Percentiles rank a stretch among this genome's conserved stretches.
Evolutionary conservation across 2,797 vertebrate species (phyloP).

Genomic region (Momotus momota): DNA sequence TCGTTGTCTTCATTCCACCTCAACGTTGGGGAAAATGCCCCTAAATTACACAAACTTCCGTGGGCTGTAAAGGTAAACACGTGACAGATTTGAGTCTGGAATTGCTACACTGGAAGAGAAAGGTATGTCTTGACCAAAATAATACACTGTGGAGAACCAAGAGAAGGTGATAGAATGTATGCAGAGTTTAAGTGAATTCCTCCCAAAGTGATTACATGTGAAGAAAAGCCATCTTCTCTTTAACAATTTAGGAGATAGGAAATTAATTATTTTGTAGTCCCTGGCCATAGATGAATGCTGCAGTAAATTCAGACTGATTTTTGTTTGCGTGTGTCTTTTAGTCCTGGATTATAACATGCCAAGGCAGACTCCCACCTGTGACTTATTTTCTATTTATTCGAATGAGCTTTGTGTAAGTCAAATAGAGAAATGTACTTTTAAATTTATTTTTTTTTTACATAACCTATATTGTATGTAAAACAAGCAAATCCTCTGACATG

Average conservation of each 20-base stretch:
- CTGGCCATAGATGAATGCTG: slow-evolving; percentile 28
- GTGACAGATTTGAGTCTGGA: background rate
- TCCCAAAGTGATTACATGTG: background rate
- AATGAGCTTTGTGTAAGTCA: slow-evolving; percentile 25
- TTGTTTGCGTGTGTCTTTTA: background rate
- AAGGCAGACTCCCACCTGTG: background rate
- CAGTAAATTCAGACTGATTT: background rate
- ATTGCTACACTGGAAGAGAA: background rate
- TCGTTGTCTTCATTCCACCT: background rate
- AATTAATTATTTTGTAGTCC: background rate
- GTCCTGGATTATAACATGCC: background rate
- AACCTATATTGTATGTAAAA: slow-evolving; percentile 75
- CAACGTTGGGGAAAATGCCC: background rate
- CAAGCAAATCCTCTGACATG: slow-evolving; percentile 75
- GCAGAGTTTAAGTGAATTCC: background rate
- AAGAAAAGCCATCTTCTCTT: background rate
- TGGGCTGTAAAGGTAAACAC: background rate
- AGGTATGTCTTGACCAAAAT: background rate
- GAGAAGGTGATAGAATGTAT: background rate
- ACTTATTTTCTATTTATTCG: slow-evolving; percentile 61
- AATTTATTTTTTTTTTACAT: slow-evolving; percentile 25
- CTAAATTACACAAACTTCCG: background rate
- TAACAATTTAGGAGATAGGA: slow-evolving; percentile 28
- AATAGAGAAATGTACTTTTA: slow-evolving; percentile 18
- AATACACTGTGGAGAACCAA: background rate